Evolutionary conservation across 2,113 vertebrate genomes (phyloP).

Genomic region (Callithrix jacchus): DNA sequence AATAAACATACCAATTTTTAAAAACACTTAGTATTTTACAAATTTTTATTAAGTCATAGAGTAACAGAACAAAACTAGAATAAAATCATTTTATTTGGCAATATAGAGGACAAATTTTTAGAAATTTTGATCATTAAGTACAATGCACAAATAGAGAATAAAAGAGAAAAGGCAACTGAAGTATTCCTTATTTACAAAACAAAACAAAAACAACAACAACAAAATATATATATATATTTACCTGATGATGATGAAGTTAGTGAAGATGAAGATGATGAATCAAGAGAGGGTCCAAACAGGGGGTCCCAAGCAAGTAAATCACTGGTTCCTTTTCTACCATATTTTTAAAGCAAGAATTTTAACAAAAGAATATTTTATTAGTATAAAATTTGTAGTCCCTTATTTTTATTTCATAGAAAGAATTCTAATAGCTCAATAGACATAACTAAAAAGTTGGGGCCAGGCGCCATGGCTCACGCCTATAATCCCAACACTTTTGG

Average conservation of each 20-base stretch:
- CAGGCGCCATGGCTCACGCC: too few species aligned
- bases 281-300: conserved; percentile 87
- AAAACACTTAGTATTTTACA: neutral
- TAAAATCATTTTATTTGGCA: conserved; percentile 45
- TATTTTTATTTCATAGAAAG: conserved; percentile 35
- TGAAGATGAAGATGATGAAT: conserved; percentile 85
- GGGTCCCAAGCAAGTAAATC: conserved; percentile 96
- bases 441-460: neutral
- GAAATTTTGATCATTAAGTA: conserved; percentile 3
- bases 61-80: conserved; percentile 26
- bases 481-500: too few species aligned
- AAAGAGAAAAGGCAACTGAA: conserved; percentile 4
- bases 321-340: conserved; percentile 88
- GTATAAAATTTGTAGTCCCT: conserved; percentile 25
- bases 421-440: conserved; percentile 33
- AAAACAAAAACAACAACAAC: too few species aligned
- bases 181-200: neutral
- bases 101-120: conserved; percentile 26
- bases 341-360: conserved; percentile 62
- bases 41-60: conserved; percentile 4
- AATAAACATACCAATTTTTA: neutral
- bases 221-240: conserved; percentile 64
- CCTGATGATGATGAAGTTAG: conserved; percentile 88
- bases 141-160: neutral
- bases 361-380: conserved; percentile 38